phyloP scores from a whole-genome alignment of 2,888 invertebrate genomes.

The Polydrusus pterygomalis region DNA sequence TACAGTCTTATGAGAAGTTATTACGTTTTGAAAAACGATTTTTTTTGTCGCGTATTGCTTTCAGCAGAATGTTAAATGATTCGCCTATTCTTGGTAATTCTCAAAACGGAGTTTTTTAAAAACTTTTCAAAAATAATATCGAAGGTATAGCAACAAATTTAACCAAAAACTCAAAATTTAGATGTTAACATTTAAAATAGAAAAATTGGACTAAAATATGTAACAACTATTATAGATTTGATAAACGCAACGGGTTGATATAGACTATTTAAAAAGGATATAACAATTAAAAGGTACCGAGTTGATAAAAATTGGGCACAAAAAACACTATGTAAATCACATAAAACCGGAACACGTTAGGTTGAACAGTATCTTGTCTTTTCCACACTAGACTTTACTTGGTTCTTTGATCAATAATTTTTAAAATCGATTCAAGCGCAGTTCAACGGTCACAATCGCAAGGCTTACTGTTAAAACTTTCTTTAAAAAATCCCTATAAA shows the following conservation, averaged over 20 bases:
- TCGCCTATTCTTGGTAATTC: conserved; percentile 1
- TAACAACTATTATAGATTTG: conserved; percentile 42
- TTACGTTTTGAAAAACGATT: conserved; percentile 56
- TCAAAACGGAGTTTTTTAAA: not conserved
- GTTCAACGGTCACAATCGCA: conserved; percentile 16
- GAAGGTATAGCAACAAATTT: conserved; percentile 1
- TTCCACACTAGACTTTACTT: conserved; percentile 59
- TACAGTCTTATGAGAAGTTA: conserved; percentile 68
- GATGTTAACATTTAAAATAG: conserved; percentile 28
- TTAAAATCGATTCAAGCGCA: conserved; percentile 68
- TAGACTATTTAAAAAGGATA: conserved; percentile 60
- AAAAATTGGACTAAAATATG: conserved; percentile 41
- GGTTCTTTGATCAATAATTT: conserved; percentile 67
- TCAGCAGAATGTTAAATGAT: conserved; percentile 9
- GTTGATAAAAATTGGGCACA: conserved; percentile 58
- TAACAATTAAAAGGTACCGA: conserved; percentile 60
- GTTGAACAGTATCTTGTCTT: conserved; percentile 58
- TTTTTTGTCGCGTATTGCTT: conserved; percentile 66
- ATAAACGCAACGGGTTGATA: conserved; percentile 58
- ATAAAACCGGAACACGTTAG: conserved; percentile 69
- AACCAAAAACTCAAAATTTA: not conserved
- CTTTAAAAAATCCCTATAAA: conserved; percentile 9
- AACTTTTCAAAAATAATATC: not conserved
- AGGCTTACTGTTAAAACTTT: not conserved
- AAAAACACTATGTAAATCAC: conserved; percentile 65